Evolutionary conservation across 2,888 invertebrate genomes (phyloP), one percentile per base, ranked within the genome.

Genomic region (Acleris holmiana): DNA sequence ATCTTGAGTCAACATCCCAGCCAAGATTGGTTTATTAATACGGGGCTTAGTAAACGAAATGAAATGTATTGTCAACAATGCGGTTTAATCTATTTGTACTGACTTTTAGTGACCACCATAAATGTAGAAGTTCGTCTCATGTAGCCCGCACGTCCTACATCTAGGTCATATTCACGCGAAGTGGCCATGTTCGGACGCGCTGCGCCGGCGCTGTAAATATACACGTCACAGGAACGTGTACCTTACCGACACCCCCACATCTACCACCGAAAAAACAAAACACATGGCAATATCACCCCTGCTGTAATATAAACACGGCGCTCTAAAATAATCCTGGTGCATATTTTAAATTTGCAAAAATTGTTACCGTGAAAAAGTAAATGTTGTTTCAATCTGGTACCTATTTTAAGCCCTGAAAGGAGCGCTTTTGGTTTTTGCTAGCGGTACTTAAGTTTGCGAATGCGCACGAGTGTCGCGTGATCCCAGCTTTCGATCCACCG

Each of bases 161-260:
- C 73, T 89, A 75, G 89, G 89, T 89, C 89, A 90, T 89, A 90
- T 84, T 88, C 85, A 86, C 87, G 86, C 83, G 81, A 83, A 84
- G 79, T 79, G 80, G 81, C 83, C 79, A 79, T 85, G 86, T 88
- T 82, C 80, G 82, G 82, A 85, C 83, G 84, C 81, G 79, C 77
- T 83, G 87, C 85, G 84, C 85, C 78, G 73, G 82, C 87, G 83
- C 83, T 84, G 79, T 87, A 88, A 87, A 88, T 88, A 87, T 80
- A 84, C 79, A 86, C 85, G 86, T 88, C 86, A 85, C 85, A 80
- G 86, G 86, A 86, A 79, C 81, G 73, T 76, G 74, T 76, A 75
- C 73, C 67, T 67, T 69, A 73, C 73, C 69, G 46, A 62, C 71
- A 71, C 44, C 6, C 69, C 71, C 61, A 56, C 46, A 46, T 63